Conservation (phyloP, 2,797 vertebrate species). For the Ptychadena robeensis region DNA sequence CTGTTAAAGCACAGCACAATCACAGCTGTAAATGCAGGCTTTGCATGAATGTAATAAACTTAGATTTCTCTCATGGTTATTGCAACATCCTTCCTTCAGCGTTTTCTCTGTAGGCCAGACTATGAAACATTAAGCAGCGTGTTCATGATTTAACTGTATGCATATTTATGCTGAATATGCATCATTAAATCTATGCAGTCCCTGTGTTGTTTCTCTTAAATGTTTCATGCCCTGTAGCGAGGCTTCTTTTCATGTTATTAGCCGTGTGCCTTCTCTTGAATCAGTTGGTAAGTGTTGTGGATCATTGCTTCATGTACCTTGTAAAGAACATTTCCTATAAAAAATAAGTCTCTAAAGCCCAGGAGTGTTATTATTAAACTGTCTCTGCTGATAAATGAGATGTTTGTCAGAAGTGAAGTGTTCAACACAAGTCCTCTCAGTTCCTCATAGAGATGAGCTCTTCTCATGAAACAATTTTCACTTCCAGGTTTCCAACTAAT, state of each 20-base stretch:
- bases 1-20: no score
- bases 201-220: conserved; percentile 9
- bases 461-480: background rate
- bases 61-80: no score
- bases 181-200: conserved; percentile 8
- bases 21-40: no score
- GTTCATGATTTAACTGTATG: background rate
- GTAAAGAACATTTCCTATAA: background rate
- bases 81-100: no score
- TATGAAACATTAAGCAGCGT: background rate
- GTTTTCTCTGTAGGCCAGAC: background rate
- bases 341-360: background rate
- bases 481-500: background rate
- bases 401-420: background rate
- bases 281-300: background rate
- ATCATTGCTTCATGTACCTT: background rate
- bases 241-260: conserved; percentile 7
- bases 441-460: background rate
- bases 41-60: no score
- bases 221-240: conserved; percentile 5
- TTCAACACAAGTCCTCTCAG: background rate
- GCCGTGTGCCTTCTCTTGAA: background rate
- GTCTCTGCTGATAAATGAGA: background rate
- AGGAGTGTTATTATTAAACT: background rate
- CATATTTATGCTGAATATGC: conserved; percentile 1